Evolutionary conservation across 2,797 vertebrate species (phyloP).

Genomic region (Lepus townsendii): DNA sequence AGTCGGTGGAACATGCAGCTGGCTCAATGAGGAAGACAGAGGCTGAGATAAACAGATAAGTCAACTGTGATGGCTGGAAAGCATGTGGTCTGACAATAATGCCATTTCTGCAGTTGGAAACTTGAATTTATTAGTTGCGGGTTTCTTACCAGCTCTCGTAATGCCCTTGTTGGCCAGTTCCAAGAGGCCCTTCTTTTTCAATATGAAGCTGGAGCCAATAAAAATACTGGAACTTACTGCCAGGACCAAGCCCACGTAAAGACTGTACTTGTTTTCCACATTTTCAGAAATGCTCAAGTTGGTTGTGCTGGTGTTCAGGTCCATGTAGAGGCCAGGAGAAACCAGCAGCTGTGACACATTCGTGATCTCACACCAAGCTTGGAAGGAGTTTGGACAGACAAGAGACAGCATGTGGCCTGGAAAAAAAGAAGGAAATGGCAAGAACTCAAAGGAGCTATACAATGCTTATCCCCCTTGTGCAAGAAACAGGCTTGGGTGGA

Average conservation of each 20-base stretch:
- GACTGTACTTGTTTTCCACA: slow-evolving; percentile 84
- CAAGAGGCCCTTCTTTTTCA: slow-evolving; percentile 93
- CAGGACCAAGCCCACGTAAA: slow-evolving; percentile 88
- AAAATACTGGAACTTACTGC: slow-evolving; percentile 89
- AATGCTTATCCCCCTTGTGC: neutral
- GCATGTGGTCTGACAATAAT: neutral
- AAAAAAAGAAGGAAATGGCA: slow-evolving; percentile 29
- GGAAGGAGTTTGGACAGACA: slow-evolving; percentile 80
- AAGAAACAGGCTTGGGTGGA: neutral
- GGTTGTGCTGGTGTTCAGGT: slow-evolving; percentile 74
- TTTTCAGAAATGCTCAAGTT: slow-evolving; percentile 72
- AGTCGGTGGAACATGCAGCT: neutral
- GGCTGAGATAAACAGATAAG: neutral
- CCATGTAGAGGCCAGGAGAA: slow-evolving; percentile 55
- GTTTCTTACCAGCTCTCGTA: slow-evolving; percentile 89
- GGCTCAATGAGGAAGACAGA: neutral
- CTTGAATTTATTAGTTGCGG: neutral
- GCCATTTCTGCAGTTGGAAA: neutral
- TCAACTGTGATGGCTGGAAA: neutral
- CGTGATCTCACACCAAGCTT: slow-evolving; percentile 87
- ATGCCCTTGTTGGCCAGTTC: slow-evolving; percentile 88
- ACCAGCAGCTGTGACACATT: slow-evolving; percentile 77
- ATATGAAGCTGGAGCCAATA: slow-evolving; percentile 91
- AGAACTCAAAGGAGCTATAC: neutral
- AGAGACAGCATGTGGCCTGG: slow-evolving; percentile 87